Conservation (phyloP, 2,888 invertebrate genomes). For the Heliconius sara region DNA sequence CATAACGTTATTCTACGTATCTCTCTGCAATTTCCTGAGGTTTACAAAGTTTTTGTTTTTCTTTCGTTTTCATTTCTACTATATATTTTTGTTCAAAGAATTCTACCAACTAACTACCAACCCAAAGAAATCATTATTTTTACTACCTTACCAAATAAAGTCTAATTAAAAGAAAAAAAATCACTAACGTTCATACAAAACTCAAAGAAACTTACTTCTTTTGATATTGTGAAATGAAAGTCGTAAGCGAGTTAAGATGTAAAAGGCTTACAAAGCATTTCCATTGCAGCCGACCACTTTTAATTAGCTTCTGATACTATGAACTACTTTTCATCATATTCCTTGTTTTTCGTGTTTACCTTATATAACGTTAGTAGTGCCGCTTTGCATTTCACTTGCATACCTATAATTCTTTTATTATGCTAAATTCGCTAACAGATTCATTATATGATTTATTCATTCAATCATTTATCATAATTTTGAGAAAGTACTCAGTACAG, state of each 20-base stretch:
- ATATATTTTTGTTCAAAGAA: too few relatives aligned
- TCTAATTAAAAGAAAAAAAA: not conserved
- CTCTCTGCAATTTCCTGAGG: too few relatives aligned
- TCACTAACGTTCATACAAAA: not conserved
- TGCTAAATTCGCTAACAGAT: not conserved
- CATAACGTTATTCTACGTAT: too few relatives aligned
- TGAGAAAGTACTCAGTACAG: too few relatives aligned
- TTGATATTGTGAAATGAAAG: conserved; percentile 9
- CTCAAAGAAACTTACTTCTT: conserved; percentile 4
- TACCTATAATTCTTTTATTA: not conserved
- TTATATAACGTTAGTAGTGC: not conserved
- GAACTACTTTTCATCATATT: not conserved
- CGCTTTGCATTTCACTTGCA: not conserved
- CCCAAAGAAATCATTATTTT: not conserved
- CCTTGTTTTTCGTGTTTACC: not conserved
- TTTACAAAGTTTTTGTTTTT: too few relatives aligned
- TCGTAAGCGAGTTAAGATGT: conserved; percentile 15
- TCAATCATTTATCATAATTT: too few relatives aligned
- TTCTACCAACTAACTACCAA: too few relatives aligned
- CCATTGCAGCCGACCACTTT: conserved; percentile 5
- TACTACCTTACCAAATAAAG: not conserved
- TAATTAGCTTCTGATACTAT: conserved; percentile 16
- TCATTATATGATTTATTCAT: too few relatives aligned
- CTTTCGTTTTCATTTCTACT: too few relatives aligned
- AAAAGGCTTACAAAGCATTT: conserved; percentile 7